phyloP scores from a whole-genome alignment of 2,888 invertebrate genomes.

The Epinotia brunnichana region DNA sequence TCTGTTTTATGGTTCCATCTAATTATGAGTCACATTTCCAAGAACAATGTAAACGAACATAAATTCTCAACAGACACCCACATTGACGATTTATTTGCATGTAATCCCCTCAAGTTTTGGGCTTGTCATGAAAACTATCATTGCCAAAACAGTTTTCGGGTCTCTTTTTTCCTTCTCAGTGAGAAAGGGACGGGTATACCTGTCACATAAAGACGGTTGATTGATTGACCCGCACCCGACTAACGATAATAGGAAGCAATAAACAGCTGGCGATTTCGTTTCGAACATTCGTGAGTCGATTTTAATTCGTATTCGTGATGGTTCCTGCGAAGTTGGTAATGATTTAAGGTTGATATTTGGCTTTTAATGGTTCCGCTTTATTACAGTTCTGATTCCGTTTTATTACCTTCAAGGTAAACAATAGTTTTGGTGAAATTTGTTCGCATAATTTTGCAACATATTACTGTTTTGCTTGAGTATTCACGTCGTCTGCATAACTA shows the following conservation, averaged over 20 bases:
- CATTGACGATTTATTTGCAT: slow-evolving; percentile 48
- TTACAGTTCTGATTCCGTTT: slow-evolving; percentile 29
- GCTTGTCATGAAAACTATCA: slow-evolving; percentile 44
- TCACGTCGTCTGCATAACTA: neutral
- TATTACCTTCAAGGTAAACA: slow-evolving; percentile 1
- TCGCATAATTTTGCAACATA: neutral
- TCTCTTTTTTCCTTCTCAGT: slow-evolving; percentile 49
- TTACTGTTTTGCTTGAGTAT: neutral
- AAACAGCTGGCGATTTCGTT: slow-evolving; percentile 75
- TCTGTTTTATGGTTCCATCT: slow-evolving; percentile 19
- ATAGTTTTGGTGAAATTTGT: slow-evolving; percentile 1
- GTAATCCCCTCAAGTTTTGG: slow-evolving; percentile 42
- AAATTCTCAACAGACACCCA: slow-evolving; percentile 51
- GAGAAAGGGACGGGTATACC: slow-evolving; percentile 69
- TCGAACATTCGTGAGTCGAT: slow-evolving; percentile 52
- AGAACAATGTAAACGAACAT: slow-evolving; percentile 41
- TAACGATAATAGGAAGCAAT: slow-evolving; percentile 77
- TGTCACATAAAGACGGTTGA: slow-evolving; percentile 80
- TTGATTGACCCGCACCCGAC: slow-evolving; percentile 80
- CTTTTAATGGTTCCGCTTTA: slow-evolving; percentile 26
- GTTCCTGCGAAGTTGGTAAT: slow-evolving; percentile 35
- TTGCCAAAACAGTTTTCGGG: slow-evolving; percentile 38
- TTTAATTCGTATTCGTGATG: slow-evolving; percentile 43
- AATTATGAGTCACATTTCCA: slow-evolving; percentile 30
- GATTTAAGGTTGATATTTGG: slow-evolving; percentile 37